Base-by-base conservation (phyloP, 2,888 invertebrate genomes). In the Operophtera brumata region DNA sequence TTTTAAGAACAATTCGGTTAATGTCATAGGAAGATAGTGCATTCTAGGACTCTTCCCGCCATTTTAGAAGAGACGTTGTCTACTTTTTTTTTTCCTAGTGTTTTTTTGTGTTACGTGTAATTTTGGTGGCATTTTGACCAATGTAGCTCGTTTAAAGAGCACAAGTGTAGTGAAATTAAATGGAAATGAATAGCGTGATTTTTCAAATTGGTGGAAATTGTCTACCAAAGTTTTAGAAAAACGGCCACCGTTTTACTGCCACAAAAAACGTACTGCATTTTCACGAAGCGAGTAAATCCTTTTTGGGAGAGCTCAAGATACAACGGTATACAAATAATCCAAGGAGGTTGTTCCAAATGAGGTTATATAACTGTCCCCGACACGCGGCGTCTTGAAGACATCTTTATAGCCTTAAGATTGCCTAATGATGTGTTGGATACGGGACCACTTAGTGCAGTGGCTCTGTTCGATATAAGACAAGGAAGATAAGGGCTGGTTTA, bases 301-400 rank as follows among this genome's bases (percentile, higher is more conserved):
- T 25, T 20, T 20, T 20, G 20, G 20, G 55, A 60, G 64, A 54
- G 71, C 49, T 70, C 78, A 63, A 47, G 51, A 45, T 65, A 56
- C 11, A 39, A 10, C 73, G 79, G 78, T 40, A 30, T 30, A 50
- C 45, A 59, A 60, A 66, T 68, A 74, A 72, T 39, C 43, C 26
- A 45, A 54, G 40, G 50, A 55, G 51, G 56, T 47, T 47, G 73
- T 77, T 70, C 67, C 70, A 73, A 83, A 77, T 80, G 82, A 71
- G 83, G 83, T 82, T 80, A 67, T 66, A 65, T 82, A 83, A 82
- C 83, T 78, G 82, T 82, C 61, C 40, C 50, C 52, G 47, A 74
- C 75, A 75, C 75, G 72, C 78, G 78, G 62, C 62, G 63, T 62
- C 63, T 59, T 63, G 63, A 67, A 59, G 54, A 50, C 61, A 60